phyloP scores from a whole-genome alignment of 2,888 invertebrate genomes.

The Lepidocyrtoides sp. region DNA sequence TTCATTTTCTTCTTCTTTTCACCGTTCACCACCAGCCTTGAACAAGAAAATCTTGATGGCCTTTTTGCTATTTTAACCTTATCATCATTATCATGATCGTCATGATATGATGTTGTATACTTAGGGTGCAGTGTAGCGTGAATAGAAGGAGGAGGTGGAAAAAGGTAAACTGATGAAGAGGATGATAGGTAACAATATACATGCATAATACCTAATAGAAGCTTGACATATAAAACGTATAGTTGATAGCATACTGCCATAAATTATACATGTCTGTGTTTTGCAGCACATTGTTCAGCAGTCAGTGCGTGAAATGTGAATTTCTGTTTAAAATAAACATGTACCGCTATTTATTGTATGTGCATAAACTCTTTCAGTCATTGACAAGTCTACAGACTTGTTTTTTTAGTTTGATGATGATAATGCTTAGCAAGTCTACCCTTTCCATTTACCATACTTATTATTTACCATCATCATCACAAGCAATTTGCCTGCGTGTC shows the following conservation, averaged over 20 bases:
- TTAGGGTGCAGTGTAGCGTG: not conserved
- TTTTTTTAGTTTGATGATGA: too few relatives aligned
- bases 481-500: constrained; percentile 49
- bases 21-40: not conserved
- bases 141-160: not conserved
- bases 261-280: too few relatives aligned
- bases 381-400: not conserved
- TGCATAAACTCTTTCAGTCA: not conserved
- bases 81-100: constrained; percentile 8
- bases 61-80: constrained; percentile 33
- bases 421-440: not conserved
- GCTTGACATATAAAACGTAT: too few relatives aligned
- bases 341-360: too few relatives aligned
- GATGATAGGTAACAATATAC: not conserved
- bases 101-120: not conserved
- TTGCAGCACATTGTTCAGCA: too few relatives aligned
- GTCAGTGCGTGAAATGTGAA: too few relatives aligned
- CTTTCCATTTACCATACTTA: not conserved
- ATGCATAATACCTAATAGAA: too few relatives aligned
- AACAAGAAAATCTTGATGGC: constrained; percentile 20
- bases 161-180: not conserved
- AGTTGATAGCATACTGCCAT: too few relatives aligned
- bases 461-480: not conserved
- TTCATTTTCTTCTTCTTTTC: constrained; percentile 27
- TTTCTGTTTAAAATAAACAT: too few relatives aligned